phyloP scores from a whole-genome alignment of 1,140 invertebrate genomes.

The Spodoptera frugiperda region DNA sequence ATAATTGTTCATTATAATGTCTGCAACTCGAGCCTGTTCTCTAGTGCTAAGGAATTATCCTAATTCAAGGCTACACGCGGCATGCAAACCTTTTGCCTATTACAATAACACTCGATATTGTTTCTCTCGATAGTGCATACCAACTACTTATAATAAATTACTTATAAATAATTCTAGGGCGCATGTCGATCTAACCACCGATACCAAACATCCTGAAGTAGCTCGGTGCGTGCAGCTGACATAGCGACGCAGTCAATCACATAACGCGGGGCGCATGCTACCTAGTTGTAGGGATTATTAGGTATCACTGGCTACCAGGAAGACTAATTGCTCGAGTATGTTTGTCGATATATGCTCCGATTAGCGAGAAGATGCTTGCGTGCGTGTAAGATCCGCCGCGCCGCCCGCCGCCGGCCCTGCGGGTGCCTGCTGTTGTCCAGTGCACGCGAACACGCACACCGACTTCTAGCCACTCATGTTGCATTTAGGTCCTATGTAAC shows the following conservation, averaged over 20 bases:
- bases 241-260: not conserved
- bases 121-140: constrained; percentile 24
- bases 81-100: constrained; percentile 55
- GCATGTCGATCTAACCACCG: constrained; percentile 8
- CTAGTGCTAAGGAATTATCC: constrained; percentile 63
- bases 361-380: constrained; percentile 77
- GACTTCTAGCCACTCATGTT: constrained; percentile 50
- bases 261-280: constrained; percentile 4
- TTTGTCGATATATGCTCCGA: constrained; percentile 69
- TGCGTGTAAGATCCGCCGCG: constrained; percentile 65
- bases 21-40: constrained; percentile 56
- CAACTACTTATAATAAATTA: too few species aligned
- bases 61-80: constrained; percentile 64
- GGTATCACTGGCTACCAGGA: constrained; percentile 68
- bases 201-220: constrained; percentile 31
- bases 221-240: not conserved
- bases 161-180: constrained; percentile 31
- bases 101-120: constrained; percentile 18
- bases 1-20: constrained; percentile 70
- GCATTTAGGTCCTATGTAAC: constrained; percentile 33
- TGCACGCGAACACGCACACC: constrained; percentile 61
- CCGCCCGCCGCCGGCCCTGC: constrained; percentile 50
- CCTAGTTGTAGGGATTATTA: constrained; percentile 47
- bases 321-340: constrained; percentile 73
- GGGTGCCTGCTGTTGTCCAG: constrained; percentile 46